phyloP scores from a whole-genome alignment of 2,888 invertebrate species.

The Catocala fraxini region DNA sequence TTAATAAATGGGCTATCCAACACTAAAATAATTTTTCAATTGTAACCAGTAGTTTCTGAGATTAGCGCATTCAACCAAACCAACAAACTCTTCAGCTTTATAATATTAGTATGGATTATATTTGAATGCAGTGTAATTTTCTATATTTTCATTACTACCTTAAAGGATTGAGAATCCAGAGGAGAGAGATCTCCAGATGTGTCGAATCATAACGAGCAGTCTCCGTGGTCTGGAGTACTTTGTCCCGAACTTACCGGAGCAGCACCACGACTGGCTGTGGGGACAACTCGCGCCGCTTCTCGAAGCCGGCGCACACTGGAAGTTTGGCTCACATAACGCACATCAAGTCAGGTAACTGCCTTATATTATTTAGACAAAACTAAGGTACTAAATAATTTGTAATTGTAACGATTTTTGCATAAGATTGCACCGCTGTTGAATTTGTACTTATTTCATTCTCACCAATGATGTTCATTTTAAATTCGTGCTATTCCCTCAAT shows the following conservation, averaged over 20 bases:
- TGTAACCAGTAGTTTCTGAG: too few species aligned
- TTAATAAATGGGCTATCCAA: too few species aligned
- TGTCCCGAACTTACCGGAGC: slow-evolving; percentile 50
- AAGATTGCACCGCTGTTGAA: too few species aligned
- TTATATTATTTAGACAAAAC: background rate
- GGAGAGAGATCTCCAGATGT: slow-evolving; percentile 54
- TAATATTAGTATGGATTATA: too few species aligned
- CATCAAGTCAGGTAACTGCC: slow-evolving; percentile 54
- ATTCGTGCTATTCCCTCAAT: too few species aligned
- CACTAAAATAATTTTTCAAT: too few species aligned
- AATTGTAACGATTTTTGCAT: too few species aligned
- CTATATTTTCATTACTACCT: background rate
- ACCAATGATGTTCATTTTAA: too few species aligned
- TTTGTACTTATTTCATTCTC: too few species aligned
- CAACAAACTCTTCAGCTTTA: too few species aligned
- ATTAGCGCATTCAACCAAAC: too few species aligned
- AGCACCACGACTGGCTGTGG: slow-evolving; percentile 86
- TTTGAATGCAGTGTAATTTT: background rate
- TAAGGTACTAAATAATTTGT: background rate
- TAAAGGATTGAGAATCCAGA: slow-evolving; percentile 60
- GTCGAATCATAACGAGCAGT: slow-evolving; percentile 55
- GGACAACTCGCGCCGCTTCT: slow-evolving; percentile 87
- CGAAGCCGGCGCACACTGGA: slow-evolving; percentile 91
- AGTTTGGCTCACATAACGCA: slow-evolving; percentile 87
- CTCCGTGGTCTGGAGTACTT: slow-evolving; percentile 62